Percentiles rank a stretch among this genome's conserved stretches.
phyloP scores from a whole-genome alignment of 2,113 vertebrate species.

The Bungarus multicinctus region DNA sequence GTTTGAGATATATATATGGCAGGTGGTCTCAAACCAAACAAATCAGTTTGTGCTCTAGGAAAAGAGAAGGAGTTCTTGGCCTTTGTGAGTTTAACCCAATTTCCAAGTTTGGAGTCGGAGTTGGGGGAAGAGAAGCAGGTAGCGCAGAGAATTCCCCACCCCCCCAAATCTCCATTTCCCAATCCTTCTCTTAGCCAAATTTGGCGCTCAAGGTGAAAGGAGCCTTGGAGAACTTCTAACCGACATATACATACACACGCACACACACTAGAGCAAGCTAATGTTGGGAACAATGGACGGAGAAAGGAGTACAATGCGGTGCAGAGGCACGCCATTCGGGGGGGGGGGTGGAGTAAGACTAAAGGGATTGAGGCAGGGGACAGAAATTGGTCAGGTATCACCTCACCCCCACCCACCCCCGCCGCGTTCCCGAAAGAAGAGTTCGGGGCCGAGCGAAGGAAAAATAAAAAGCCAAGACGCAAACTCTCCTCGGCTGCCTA shows the following conservation, averaged over 20 bases:
- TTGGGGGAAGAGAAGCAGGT: background rate
- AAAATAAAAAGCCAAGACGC: too few species aligned
- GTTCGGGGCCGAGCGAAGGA: background rate
- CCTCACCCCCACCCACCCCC: too few species aligned
- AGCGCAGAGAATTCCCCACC: background rate
- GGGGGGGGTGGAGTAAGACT: background rate
- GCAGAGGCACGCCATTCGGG: background rate
- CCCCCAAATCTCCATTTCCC: too few species aligned
- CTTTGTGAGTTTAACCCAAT: background rate
- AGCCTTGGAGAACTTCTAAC: too few species aligned
- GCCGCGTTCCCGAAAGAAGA: background rate
- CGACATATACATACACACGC: background rate
- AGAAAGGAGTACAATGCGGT: background rate
- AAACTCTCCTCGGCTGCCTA: too few species aligned
- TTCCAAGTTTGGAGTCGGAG: background rate
- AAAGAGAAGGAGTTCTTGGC: background rate
- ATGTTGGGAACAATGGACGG: constrained; percentile 32
- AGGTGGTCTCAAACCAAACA: too few species aligned
- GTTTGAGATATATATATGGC: background rate
- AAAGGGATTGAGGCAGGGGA: background rate
- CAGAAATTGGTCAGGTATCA: background rate
- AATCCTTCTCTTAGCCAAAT: background rate
- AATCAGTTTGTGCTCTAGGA: too few species aligned
- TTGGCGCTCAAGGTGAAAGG: background rate
- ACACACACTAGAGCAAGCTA: background rate